Evolutionary conservation across 2,888 invertebrate genomes (phyloP), one percentile per base, ranked within the genome.

Genomic region (Conomelus anceps): DNA sequence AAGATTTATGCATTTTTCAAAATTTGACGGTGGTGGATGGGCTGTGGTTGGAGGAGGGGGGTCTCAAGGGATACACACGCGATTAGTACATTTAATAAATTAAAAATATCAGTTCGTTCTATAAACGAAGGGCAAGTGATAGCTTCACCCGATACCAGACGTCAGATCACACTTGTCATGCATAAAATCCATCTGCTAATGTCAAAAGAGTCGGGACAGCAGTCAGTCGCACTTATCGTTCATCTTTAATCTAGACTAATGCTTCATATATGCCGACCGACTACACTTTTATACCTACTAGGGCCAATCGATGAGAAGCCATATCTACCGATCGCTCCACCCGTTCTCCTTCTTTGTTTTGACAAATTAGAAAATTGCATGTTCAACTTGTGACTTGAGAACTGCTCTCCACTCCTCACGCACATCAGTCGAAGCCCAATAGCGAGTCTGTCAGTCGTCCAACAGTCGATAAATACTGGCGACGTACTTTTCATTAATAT

Each of bases 341-440:
- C 22, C 85, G 63, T 86, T 24, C 89, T 86, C 11, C 29, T 22
- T 89, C 88, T 90, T 90, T 90, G 90, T 90, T 90, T 90, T 90
- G 90, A 90, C 90, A 90, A 90, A 90, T 90, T 90, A 90, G 90
- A 90, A 90, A 90, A 90, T 90, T 88, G 90, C 90, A 90, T 90
- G 90, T 29, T 86, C 22, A 26, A 29, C 86, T 24, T 23, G n/a
- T 29, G 29, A 86, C 86, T 86, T 86, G 86, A 63, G 63, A 63
- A 63, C 63, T n/a, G 63, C n/a, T 63, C 63, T 63, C n/a, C 63
- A 63, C 63, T 63, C 4, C n/a, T 20, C 63, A 63, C 63, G 63
- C 63, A 63, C 63, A n/a, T 63, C 63, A 63, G 63, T 63, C 63
- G 63, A 63, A 63, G 63, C 63, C n/a, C 63, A 63, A 63, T 63